Evolutionary conservation across 2,888 invertebrate genomes (phyloP).

Genomic region (Ochlodes sylvanus): DNA sequence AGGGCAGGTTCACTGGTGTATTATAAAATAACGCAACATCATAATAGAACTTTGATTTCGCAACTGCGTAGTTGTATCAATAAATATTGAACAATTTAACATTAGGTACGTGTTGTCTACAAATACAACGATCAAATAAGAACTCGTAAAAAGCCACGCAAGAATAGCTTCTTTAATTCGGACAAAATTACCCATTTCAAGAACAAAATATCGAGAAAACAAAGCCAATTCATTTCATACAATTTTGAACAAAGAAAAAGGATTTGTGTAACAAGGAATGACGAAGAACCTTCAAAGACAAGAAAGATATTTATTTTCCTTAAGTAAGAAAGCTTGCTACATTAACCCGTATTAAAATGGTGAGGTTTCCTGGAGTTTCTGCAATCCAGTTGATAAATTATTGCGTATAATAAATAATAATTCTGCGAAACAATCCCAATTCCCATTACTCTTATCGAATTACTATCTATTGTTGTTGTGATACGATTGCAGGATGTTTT

Average conservation of each 20-base stretch:
- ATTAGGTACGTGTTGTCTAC: neutral
- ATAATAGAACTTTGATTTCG: too few relatives aligned
- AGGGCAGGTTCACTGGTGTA: too few relatives aligned
- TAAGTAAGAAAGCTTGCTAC: slow-evolving; percentile 4
- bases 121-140: neutral
- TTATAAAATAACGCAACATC: neutral
- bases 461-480: slow-evolving; percentile 18
- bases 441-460: slow-evolving; percentile 20
- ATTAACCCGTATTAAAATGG: slow-evolving; percentile 1
- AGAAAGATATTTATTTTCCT: slow-evolving; percentile 6
- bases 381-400: slow-evolving; percentile 14
- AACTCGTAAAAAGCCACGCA: slow-evolving; percentile 1
- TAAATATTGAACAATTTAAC: neutral
- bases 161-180: slow-evolving; percentile 17
- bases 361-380: slow-evolving; percentile 25
- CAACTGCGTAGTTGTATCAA: slow-evolving; percentile 1
- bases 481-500: slow-evolving; percentile 9
- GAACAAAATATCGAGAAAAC: slow-evolving; percentile 24
- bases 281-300: slow-evolving; percentile 7
- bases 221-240: slow-evolving; percentile 22
- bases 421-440: slow-evolving; percentile 20
- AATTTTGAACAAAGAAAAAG: slow-evolving; percentile 20
- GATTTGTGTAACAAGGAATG: slow-evolving; percentile 26
- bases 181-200: slow-evolving; percentile 7
- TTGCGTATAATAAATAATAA: slow-evolving; percentile 16